These are phyloP conservation scores for Neotragus moschatus DNA, from an alignment of 2,113 vertebrate species.

Conservation along the genomic window DNA sequence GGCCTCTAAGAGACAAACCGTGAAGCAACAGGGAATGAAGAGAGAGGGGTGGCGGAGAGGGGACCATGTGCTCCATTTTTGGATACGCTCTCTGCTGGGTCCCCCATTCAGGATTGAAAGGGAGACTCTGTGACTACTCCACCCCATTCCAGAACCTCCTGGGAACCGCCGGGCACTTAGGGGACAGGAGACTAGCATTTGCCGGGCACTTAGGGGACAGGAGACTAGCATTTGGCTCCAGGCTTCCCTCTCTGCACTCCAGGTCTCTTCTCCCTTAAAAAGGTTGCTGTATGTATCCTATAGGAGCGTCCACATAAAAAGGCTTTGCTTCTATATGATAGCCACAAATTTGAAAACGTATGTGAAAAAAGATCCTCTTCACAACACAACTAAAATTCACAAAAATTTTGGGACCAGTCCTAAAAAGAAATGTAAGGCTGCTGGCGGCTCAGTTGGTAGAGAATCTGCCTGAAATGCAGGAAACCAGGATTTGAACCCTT, in stretches of 20 bases:
- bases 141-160: neutral
- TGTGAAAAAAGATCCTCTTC: neutral
- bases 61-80: neutral
- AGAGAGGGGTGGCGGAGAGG: neutral
- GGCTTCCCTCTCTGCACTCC: neutral
- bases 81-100: neutral
- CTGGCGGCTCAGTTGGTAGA: neutral
- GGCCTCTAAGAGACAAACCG: neutral
- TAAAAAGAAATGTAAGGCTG: neutral
- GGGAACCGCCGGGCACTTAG: neutral
- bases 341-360: neutral
- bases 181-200: neutral
- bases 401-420: neutral
- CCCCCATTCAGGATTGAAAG: neutral
- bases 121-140: neutral
- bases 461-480: neutral
- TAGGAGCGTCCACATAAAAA: neutral
- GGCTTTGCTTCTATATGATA: neutral
- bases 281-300: neutral
- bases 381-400: neutral
- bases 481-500: neutral
- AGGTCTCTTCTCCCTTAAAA: neutral
- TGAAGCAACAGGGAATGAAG: neutral
- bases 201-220: neutral
- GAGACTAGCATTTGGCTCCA: neutral